These are phyloP conservation scores for Ochropleura plecta DNA, from an alignment of 2,888 invertebrate genomes.

Conservation along the genomic window DNA sequence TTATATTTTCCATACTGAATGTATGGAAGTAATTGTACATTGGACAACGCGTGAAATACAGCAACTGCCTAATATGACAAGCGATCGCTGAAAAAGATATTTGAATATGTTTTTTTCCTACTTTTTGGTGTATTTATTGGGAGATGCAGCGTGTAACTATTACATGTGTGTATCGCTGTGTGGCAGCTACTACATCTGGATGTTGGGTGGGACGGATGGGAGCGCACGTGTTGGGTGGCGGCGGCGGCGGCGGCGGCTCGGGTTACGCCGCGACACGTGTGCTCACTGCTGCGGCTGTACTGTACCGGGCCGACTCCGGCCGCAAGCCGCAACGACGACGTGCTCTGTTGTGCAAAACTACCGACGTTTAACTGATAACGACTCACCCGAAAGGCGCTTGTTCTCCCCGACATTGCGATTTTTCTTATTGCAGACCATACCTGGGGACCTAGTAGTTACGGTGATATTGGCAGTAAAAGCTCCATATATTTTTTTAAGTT, in stretches of 20 bases:
- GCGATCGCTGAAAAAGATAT: no score
- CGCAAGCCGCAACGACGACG: no score
- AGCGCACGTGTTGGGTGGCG: conserved; percentile 9
- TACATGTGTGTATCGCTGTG: not conserved
- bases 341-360: no score
- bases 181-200: not conserved
- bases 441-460: no score
- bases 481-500: no score
- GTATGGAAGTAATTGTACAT: not conserved
- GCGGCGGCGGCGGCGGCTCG: not conserved
- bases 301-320: no score
- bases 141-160: not conserved
- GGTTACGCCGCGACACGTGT: conserved; percentile 28
- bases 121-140: not conserved
- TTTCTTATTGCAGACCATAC: no score
- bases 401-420: no score
- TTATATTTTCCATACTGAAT: not conserved
- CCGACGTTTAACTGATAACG: no score
- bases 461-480: no score
- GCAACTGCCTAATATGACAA: not conserved
- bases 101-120: not conserved
- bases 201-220: not conserved
- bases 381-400: no score
- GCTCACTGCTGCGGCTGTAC: not conserved
- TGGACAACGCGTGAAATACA: not conserved